Evolutionary conservation across 1,140 invertebrate genomes (phyloP).

Genomic region (Drosophila ironensis): DNA sequence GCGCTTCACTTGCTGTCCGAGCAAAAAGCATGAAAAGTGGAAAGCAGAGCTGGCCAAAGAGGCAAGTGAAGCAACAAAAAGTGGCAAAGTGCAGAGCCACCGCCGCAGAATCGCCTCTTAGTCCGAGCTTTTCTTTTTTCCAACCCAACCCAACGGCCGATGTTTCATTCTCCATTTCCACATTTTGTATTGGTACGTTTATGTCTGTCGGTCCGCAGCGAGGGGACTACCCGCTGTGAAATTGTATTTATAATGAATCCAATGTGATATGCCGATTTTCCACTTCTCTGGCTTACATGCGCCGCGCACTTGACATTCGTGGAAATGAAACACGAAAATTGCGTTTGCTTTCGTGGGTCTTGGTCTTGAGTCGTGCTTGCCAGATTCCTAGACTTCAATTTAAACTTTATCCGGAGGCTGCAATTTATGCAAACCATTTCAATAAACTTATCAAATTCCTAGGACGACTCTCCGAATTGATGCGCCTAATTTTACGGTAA

Average conservation of each 20-base stretch:
- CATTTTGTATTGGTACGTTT: conserved; percentile 11
- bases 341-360: background rate
- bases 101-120: conserved; percentile 41
- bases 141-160: background rate
- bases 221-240: conserved; percentile 58
- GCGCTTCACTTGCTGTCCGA: conserved; percentile 56
- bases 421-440: conserved; percentile 54
- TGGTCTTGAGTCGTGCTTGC: too few relatives aligned
- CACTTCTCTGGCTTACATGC: conserved; percentile 31
- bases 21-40: conserved; percentile 20
- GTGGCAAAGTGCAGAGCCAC: conserved; percentile 30
- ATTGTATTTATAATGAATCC: conserved; percentile 77
- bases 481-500: conserved; percentile 52
- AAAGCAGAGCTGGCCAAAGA: background rate
- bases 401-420: conserved; percentile 25
- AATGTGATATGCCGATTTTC: conserved; percentile 67
- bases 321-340: conserved; percentile 26
- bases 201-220: background rate
- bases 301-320: conserved; percentile 21
- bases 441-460: conserved; percentile 60
- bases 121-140: too few relatives aligned
- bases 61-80: conserved; percentile 20
- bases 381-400: conserved; percentile 31
- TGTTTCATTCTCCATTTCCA: background rate
- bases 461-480: conserved; percentile 27